A percentile compares a stretch with the other conserved stretches of the same genome.
Conservation (phyloP, 2,888 invertebrate genomes). For the Petrolisthes cinctipes region DNA sequence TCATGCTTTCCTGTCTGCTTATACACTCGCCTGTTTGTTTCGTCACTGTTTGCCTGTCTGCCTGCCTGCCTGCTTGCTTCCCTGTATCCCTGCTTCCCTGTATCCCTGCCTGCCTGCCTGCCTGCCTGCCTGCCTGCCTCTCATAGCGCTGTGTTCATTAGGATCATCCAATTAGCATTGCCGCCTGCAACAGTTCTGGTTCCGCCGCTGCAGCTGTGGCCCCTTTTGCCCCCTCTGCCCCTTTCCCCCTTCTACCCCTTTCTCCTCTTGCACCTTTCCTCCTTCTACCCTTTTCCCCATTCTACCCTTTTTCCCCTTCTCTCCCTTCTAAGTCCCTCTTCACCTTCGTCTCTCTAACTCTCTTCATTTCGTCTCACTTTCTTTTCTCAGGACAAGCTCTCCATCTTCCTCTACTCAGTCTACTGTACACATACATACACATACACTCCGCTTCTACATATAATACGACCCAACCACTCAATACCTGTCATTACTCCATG, state of each 20-base stretch:
- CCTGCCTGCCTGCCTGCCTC: slow-evolving; percentile 6
- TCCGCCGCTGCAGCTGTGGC: background rate
- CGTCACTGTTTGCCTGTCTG: background rate
- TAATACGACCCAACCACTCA: too few species aligned
- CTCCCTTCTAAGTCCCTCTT: background rate
- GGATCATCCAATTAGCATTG: slow-evolving; percentile 59
- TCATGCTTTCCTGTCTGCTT: background rate
- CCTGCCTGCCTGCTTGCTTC: background rate
- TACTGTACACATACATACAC: too few species aligned
- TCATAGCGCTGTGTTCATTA: slow-evolving; percentile 48
- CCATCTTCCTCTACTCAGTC: too few species aligned
- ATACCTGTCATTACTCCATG: too few species aligned
- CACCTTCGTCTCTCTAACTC: background rate
- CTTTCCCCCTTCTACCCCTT: background rate
- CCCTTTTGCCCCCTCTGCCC: background rate
- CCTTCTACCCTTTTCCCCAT: background rate
- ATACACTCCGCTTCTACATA: too few species aligned
- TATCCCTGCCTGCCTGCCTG: slow-evolving; percentile 1
- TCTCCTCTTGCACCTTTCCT: background rate
- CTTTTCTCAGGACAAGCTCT: too few species aligned
- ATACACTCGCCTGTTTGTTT: background rate
- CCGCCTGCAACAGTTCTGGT: slow-evolving; percentile 17
- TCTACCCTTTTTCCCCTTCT: background rate
- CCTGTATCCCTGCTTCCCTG: too few species aligned
- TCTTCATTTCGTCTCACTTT: background rate